phyloP scores from a whole-genome alignment of 2,113 vertebrate species.

The Tetraodon nigroviridis region DNA sequence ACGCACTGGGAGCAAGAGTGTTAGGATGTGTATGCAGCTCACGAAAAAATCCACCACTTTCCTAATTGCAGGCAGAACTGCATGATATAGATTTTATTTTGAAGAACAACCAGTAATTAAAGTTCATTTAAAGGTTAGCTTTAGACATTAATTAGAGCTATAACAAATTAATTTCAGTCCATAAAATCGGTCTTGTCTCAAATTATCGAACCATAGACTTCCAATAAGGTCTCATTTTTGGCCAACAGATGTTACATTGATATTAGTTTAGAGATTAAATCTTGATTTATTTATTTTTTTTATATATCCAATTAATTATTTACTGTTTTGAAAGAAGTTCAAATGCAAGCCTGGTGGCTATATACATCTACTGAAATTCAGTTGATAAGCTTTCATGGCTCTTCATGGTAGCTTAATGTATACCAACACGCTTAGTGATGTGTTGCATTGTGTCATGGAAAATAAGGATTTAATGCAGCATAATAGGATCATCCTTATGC shows the following conservation, averaged over 20 bases:
- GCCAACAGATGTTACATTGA: neutral
- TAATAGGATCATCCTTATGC: constrained; percentile 53
- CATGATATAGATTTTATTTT: too few relatives aligned
- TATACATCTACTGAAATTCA: neutral
- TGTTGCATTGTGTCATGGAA: constrained; percentile 42
- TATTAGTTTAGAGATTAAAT: neutral
- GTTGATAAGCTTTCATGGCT: neutral
- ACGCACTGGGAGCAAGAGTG: too few relatives aligned
- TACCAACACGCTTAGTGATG: constrained; percentile 23
- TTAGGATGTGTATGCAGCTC: too few relatives aligned
- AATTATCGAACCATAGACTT: too few relatives aligned
- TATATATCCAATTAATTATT: neutral
- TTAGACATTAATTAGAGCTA: too few relatives aligned
- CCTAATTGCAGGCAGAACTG: neutral
- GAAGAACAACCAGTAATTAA: neutral
- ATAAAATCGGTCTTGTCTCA: too few relatives aligned
- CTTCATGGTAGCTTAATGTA: constrained; percentile 29
- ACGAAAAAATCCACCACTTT: too few relatives aligned
- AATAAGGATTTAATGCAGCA: constrained; percentile 39
- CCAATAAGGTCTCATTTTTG: neutral
- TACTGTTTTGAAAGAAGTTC: neutral
- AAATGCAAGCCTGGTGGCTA: neutral
- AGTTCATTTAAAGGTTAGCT: too few relatives aligned
- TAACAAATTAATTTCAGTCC: too few relatives aligned
- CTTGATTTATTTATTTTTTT: too few relatives aligned